Conservation (phyloP, 1,140 invertebrate species). For the Pseudomyrmex dendroicus region DNA sequence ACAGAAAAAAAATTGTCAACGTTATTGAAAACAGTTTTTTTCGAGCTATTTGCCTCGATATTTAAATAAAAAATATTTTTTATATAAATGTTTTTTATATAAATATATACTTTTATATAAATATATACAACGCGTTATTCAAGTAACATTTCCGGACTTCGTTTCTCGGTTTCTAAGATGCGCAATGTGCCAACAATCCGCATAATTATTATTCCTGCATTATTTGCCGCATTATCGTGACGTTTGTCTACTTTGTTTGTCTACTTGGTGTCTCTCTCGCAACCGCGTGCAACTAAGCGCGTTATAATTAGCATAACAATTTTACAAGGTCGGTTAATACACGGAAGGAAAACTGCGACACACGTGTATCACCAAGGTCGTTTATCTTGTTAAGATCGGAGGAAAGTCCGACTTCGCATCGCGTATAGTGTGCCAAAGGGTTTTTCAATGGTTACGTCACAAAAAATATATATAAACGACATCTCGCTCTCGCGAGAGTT, state of each 20-base stretch:
- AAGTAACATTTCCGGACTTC: neutral
- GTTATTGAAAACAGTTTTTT: neutral
- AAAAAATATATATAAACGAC: neutral
- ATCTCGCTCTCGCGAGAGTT: too few relatives aligned
- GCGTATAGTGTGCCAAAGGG: neutral
- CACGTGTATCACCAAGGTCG: slow-evolving; percentile 38
- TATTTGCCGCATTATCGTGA: slow-evolving; percentile 14
- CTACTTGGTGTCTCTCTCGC: neutral
- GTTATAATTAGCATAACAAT: slow-evolving; percentile 49
- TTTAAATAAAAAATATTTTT: slow-evolving; percentile 3
- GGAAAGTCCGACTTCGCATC: slow-evolving; percentile 25
- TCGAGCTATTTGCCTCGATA: neutral
- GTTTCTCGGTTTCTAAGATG: neutral
- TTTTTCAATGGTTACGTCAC: neutral
- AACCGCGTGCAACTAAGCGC: slow-evolving; percentile 13
- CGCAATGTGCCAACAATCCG: neutral
- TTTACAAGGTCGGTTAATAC: slow-evolving; percentile 37
- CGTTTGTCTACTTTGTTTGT: slow-evolving; percentile 23
- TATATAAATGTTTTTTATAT: neutral
- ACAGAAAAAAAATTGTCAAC: slow-evolving; percentile 4
- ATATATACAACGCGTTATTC: neutral
- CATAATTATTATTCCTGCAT: slow-evolving; percentile 29
- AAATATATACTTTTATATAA: too few relatives aligned
- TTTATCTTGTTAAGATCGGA: slow-evolving; percentile 8
- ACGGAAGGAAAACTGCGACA: slow-evolving; percentile 13